Base-by-base conservation (phyloP, 2,888 invertebrate genomes). In the Ennomos quercinarius region DNA sequence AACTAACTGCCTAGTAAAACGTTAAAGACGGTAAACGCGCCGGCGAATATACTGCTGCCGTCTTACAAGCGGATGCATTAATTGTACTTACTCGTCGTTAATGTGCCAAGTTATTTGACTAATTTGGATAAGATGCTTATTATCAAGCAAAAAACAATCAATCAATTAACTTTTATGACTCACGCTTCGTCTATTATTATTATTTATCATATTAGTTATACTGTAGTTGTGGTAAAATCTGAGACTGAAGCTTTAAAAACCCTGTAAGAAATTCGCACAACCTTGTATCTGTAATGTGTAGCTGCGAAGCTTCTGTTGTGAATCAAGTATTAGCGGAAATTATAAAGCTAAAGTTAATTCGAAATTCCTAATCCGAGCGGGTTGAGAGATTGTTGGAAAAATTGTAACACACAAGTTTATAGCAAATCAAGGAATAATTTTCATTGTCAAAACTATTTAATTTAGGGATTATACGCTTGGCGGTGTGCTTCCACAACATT, bases 1-100 rank as follows among this genome's bases (percentile, higher is more conserved):
- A 60, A 49, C 60, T 62, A 59, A 62, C 61, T 60, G 45, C 52
- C 61, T 62, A 58, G 59, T 65, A 67, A 66, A 64, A 46, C 56
- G 58, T 56, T 42, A 52, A 58, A 57, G 42, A 54, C 60, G 43
- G 58, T 63, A 61, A 63, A 64, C 58, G 56, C 54, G 9, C 51
- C 45, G 55, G 13, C 50, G 49, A 50, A 57, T 59, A 57, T 55
- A 61, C 51, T 51, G 47, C 51, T 51, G 47, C 42, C 41, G 47
- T 39, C 57, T 59, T 61, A 52, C 47, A 45, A 37, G 43, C 62
- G 55, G 55, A 56, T 50, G 46, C 56, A 58, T 35, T 54, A 45
- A 53, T 53, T 49, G 42, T 46, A 48, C 36, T 43, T 46, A 48
- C 36, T 43, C 48, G 10, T 43, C 6, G 37, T 44, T 47, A 41